A percentile compares a stretch with the other conserved stretches of the same genome.
phyloP scores from a whole-genome alignment of 2,888 invertebrate genomes.

The Stratiomys singularior region DNA sequence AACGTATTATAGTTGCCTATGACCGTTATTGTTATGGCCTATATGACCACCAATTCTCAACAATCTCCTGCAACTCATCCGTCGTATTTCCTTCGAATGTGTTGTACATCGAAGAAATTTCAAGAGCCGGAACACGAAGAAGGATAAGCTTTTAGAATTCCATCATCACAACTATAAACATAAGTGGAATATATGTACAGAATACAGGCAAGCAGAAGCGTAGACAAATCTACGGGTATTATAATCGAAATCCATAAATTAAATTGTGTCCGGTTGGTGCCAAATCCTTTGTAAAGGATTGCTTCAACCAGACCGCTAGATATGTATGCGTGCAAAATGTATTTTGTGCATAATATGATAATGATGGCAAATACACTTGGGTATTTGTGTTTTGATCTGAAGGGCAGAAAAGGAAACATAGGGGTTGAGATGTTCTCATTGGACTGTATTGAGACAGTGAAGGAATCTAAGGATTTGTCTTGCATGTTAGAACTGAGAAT shows the following conservation, averaged over 20 bases:
- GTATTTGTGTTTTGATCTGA: neutral
- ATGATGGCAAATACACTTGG: slow-evolving; percentile 40
- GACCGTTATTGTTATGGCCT: slow-evolving; percentile 35
- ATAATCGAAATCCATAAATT: slow-evolving; percentile 52
- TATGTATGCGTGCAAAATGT: slow-evolving; percentile 37
- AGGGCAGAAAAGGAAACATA: neutral
- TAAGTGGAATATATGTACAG: too few species aligned
- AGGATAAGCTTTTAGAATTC: slow-evolving; percentile 13
- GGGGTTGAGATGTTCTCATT: too few species aligned
- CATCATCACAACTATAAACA: neutral
- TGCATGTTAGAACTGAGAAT: neutral
- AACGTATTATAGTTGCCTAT: slow-evolving; percentile 44
- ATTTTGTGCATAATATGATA: slow-evolving; percentile 40
- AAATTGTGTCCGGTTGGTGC: slow-evolving; percentile 46
- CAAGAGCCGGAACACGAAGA: too few species aligned
- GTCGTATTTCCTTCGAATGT: too few species aligned
- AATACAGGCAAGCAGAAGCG: slow-evolving; percentile 19
- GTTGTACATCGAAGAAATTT: too few species aligned
- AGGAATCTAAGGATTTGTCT: slow-evolving; percentile 19
- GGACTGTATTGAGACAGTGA: neutral
- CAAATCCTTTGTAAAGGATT: slow-evolving; percentile 46
- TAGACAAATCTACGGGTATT: slow-evolving; percentile 51
- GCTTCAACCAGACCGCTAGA: slow-evolving; percentile 22
- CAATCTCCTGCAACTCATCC: too few species aligned
- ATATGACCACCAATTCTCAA: slow-evolving; percentile 27